phyloP scores from a whole-genome alignment of 2,797 vertebrate species.

The Vultur gryphus region DNA sequence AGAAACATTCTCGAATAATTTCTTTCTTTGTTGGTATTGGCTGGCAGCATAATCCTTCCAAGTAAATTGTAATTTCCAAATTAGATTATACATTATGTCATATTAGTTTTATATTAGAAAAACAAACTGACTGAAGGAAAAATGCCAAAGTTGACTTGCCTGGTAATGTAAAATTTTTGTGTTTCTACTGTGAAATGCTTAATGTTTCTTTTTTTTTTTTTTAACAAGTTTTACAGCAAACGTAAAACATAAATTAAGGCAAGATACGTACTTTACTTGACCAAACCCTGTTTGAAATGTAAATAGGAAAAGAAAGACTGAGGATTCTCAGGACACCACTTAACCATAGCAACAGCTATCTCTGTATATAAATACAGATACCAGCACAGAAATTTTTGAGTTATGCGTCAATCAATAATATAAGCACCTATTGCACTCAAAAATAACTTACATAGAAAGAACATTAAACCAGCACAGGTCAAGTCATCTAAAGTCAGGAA shows the following conservation, averaged over 20 bases:
- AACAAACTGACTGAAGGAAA: constrained; percentile 80
- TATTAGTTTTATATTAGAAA: constrained; percentile 87
- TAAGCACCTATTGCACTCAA: not conserved
- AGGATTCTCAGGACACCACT: constrained; percentile 11
- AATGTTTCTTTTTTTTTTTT: not conserved
- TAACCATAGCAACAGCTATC: constrained; percentile 22
- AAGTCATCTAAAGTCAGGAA: not conserved
- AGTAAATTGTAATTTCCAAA: constrained; percentile 86
- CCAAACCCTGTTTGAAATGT: not conserved
- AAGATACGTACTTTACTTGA: constrained; percentile 48
- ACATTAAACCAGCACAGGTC: not conserved
- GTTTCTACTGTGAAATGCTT: constrained; percentile 61
- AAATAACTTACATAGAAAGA: not conserved
- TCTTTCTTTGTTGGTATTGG: constrained; percentile 83
- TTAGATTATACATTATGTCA: constrained; percentile 88
- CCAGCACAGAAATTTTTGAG: not conserved
- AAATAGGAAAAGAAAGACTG: not conserved
- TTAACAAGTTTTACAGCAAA: constrained; percentile 51
- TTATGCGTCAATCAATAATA: not conserved
- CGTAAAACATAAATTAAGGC: constrained; percentile 57
- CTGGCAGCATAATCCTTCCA: constrained; percentile 79
- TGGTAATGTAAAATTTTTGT: constrained; percentile 57
- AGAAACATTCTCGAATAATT: constrained; percentile 82
- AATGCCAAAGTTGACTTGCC: constrained; percentile 73
- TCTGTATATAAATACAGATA: constrained; percentile 18